These are phyloP conservation scores for Poeciliopsis prolifica DNA, from an alignment of 2,113 vertebrate genomes.

Conservation along the genomic window DNA sequence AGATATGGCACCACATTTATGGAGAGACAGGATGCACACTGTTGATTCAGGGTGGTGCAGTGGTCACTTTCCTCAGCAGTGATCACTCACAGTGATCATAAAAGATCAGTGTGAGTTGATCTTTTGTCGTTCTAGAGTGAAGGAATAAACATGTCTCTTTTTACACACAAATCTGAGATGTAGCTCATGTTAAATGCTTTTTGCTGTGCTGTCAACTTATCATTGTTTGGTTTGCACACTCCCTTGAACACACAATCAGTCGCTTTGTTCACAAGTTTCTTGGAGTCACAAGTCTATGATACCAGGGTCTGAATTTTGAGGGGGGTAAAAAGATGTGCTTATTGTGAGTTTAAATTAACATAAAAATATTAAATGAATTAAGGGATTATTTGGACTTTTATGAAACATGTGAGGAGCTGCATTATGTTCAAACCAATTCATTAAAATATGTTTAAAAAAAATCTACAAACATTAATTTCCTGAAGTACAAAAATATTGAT, in stretches of 20 bases:
- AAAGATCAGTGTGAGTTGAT: neutral
- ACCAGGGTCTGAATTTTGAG: neutral
- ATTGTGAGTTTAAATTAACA: neutral
- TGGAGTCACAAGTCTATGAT: too few species aligned
- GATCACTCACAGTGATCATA: neutral
- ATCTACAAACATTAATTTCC: too few species aligned
- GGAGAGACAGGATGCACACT: neutral
- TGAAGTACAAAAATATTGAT: too few species aligned
- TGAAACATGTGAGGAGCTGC: too few species aligned
- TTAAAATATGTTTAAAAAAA: too few species aligned
- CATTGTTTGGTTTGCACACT: slow-evolving; percentile 44
- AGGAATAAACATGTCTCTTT: neutral
- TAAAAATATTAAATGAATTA: too few species aligned
- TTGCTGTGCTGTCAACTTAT: slow-evolving; percentile 16
- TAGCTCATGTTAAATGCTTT: neutral
- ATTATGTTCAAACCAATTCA: too few species aligned
- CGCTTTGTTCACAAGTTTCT: neutral
- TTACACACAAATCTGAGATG: neutral
- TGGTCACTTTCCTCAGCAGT: neutral
- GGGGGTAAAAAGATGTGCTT: neutral
- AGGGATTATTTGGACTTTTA: too few species aligned
- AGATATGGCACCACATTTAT: neutral
- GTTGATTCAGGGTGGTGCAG: neutral
- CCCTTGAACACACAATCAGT: neutral
- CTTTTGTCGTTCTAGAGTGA: too few species aligned